These are phyloP conservation scores for Epicampocera succincta DNA, from an alignment of 2,888 invertebrate species.

Conservation along the genomic window DNA sequence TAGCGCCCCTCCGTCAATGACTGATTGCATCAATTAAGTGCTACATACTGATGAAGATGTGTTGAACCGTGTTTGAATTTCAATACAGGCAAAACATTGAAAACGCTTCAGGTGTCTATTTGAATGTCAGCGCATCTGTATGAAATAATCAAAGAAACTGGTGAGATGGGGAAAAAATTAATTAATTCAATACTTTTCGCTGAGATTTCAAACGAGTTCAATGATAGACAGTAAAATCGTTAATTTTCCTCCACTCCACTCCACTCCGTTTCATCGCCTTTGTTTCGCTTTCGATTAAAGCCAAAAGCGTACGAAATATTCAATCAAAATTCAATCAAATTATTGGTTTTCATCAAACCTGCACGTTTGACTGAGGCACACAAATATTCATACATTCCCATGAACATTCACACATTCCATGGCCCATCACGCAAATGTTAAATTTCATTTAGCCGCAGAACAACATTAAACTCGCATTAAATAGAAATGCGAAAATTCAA, in stretches of 20 bases:
- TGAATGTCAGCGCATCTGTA: constrained; percentile 16
- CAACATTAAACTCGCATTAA: no score
- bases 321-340: constrained; percentile 40
- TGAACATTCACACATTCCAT: no score
- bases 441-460: no score
- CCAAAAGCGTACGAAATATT: constrained; percentile 36
- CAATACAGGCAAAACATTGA: not conserved
- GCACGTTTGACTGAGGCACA: no score
- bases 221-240: constrained; percentile 14
- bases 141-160: constrained; percentile 5
- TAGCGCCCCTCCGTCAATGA: no score
- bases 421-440: no score
- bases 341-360: constrained; percentile 15
- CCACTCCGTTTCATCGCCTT: constrained; percentile 24
- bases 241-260: not conserved
- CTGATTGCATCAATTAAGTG: not conserved
- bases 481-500: no score
- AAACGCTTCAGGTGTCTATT: constrained; percentile 1
- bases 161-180: constrained; percentile 21
- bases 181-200: constrained; percentile 52
- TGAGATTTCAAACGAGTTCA: constrained; percentile 28
- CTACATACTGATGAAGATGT: not conserved
- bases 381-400: not conserved
- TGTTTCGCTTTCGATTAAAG: constrained; percentile 31
- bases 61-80: not conserved